Conservation (phyloP, 2,888 invertebrate genomes). For the Ophioninae sp. region DNA sequence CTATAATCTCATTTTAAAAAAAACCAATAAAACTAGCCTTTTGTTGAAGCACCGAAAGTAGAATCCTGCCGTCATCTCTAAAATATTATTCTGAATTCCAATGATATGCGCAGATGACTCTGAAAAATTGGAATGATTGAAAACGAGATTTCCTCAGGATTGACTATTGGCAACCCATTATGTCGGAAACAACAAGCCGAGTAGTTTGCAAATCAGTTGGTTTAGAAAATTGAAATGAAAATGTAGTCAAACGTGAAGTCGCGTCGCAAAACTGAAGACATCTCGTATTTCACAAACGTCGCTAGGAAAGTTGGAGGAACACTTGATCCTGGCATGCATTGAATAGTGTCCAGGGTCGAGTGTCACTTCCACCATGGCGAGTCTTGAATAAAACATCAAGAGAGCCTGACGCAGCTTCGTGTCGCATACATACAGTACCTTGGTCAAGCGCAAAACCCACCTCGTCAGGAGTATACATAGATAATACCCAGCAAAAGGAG, state of each 20-base stretch:
- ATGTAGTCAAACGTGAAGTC: too few species aligned
- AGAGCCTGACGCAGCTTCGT: slow-evolving; percentile 61
- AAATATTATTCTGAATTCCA: too few species aligned
- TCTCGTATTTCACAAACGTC: background rate
- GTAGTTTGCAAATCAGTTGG: background rate
- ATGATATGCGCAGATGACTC: too few species aligned
- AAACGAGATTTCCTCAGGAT: too few species aligned
- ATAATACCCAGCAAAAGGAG: background rate
- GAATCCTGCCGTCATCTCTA: too few species aligned
- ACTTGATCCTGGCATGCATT: slow-evolving; percentile 13
- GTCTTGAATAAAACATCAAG: slow-evolving; percentile 75
- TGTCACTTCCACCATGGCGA: slow-evolving; percentile 59
- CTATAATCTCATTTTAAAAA: too few species aligned
- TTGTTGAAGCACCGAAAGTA: too few species aligned
- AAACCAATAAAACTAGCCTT: too few species aligned
- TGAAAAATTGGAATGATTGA: too few species aligned
- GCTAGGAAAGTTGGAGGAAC: background rate
- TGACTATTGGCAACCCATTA: too few species aligned
- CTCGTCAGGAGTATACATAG: background rate
- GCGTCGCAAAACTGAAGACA: background rate
- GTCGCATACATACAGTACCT: slow-evolving; percentile 11
- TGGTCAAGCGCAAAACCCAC: slow-evolving; percentile 9
- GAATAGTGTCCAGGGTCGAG: slow-evolving; percentile 13
- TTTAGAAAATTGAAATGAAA: slow-evolving; percentile 17
- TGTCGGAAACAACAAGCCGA: too few species aligned